These are phyloP conservation scores for Thyatira batis DNA, from an alignment of 2,888 invertebrate genomes.

Conservation along the genomic window DNA sequence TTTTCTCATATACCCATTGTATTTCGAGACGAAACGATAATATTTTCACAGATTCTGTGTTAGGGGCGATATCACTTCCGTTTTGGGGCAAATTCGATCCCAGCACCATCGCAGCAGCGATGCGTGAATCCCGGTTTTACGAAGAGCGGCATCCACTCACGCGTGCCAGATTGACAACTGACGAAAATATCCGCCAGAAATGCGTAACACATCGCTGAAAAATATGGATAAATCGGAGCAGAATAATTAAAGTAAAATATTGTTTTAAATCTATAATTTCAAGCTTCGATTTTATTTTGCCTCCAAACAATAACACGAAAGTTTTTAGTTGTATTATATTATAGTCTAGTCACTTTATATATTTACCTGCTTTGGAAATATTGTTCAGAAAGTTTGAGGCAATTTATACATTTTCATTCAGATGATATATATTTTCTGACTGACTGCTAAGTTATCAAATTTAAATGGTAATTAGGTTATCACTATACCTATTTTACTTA, in stretches of 20 bases:
- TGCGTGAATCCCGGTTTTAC: constrained; percentile 42
- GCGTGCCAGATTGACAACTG: constrained; percentile 71
- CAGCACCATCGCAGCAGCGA: constrained; percentile 34
- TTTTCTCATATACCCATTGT: constrained; percentile 12
- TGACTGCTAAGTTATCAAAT: too few species aligned
- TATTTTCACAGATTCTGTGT: constrained; percentile 37
- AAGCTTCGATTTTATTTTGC: too few species aligned
- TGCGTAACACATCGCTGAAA: constrained; percentile 25
- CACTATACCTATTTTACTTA: too few species aligned
- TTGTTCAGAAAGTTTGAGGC: too few species aligned
- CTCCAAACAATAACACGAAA: too few species aligned
- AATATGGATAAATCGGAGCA: constrained; percentile 34
- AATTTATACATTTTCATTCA: too few species aligned
- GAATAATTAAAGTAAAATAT: constrained; percentile 22
- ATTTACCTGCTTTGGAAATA: too few species aligned
- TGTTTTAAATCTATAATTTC: too few species aligned
- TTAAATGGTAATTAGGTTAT: too few species aligned
- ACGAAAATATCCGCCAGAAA: constrained; percentile 46
- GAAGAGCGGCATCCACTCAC: constrained; percentile 52
- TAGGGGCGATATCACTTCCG: constrained; percentile 46
- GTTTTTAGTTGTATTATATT: too few species aligned
- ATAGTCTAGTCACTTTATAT: too few species aligned
- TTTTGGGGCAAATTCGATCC: constrained; percentile 57
- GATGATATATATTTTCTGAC: too few species aligned
- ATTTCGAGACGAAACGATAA: constrained; percentile 27